Evolutionary conservation across 1,140 invertebrate genomes (phyloP).

Genomic region (Tenebrio molitor): DNA sequence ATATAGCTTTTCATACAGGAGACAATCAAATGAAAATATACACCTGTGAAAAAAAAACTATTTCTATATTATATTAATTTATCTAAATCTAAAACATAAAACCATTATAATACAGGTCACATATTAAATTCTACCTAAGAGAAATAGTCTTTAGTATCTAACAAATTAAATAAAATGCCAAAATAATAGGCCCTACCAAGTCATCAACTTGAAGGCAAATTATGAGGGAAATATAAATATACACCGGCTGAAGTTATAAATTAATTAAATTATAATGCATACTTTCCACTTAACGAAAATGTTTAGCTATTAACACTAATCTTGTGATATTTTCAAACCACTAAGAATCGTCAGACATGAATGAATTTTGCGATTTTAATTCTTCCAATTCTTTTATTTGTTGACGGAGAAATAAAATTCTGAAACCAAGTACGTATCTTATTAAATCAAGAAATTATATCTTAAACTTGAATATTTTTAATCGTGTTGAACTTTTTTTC

Average conservation of each 20-base stretch:
- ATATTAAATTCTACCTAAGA: slow-evolving; percentile 60
- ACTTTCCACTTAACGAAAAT: slow-evolving; percentile 56
- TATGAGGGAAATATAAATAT: slow-evolving; percentile 53
- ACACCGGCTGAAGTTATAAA: slow-evolving; percentile 53
- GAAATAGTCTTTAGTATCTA: slow-evolving; percentile 61
- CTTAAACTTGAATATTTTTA: too few relatives aligned
- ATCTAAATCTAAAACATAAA: slow-evolving; percentile 63
- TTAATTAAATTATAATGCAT: slow-evolving; percentile 58
- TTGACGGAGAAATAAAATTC: slow-evolving; percentile 91
- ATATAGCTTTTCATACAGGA: neutral
- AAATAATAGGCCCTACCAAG: slow-evolving; percentile 51
- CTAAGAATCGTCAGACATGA: slow-evolving; percentile 82
- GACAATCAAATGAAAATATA: slow-evolving; percentile 59
- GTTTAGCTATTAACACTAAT: slow-evolving; percentile 59
- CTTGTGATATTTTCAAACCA: slow-evolving; percentile 60
- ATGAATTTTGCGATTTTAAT: slow-evolving; percentile 93
- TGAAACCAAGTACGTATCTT: too few relatives aligned
- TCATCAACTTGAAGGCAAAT: slow-evolving; percentile 45
- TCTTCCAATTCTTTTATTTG: slow-evolving; percentile 91
- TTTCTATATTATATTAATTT: slow-evolving; percentile 59
- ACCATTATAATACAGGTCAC: slow-evolving; percentile 64
- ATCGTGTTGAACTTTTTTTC: slow-evolving; percentile 16
- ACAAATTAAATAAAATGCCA: slow-evolving; percentile 58
- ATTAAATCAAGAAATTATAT: too few relatives aligned
- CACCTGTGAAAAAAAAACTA: slow-evolving; percentile 57